Evolutionary conservation across 1,140 invertebrate species (phyloP).

Genomic region (Nymphalis io): DNA sequence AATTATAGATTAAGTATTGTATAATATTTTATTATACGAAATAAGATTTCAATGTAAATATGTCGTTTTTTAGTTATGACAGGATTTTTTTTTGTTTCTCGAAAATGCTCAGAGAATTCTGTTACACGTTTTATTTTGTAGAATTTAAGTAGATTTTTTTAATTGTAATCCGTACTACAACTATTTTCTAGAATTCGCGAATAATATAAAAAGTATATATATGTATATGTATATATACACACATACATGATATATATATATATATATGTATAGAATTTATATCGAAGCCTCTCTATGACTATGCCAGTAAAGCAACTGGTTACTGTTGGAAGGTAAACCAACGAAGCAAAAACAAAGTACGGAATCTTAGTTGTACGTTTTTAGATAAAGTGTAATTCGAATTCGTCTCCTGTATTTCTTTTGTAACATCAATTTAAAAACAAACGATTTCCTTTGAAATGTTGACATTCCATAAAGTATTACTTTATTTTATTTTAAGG

Average conservation of each 20-base stretch:
- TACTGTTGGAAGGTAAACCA: neutral
- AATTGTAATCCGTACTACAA: constrained; percentile 18
- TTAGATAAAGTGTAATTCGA: neutral
- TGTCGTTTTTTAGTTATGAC: constrained; percentile 45
- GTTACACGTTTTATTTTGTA: constrained; percentile 40
- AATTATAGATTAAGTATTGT: constrained; percentile 69
- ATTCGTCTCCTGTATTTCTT: neutral
- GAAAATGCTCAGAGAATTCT: constrained; percentile 54
- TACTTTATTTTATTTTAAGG: constrained; percentile 26
- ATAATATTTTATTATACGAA: constrained; percentile 62
- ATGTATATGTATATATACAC: too few relatives aligned
- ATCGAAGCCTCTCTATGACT: constrained; percentile 38
- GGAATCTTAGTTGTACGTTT: neutral
- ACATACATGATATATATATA: too few relatives aligned
- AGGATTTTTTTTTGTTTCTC: constrained; percentile 43
- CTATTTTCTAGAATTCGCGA: constrained; percentile 16
- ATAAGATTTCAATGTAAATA: constrained; percentile 75
- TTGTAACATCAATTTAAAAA: constrained; percentile 1
- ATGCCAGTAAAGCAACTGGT: neutral
- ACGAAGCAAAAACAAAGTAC: constrained; percentile 2
- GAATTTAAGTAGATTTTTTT: constrained; percentile 32
- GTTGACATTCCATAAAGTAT: constrained; percentile 30
- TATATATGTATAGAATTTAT: constrained; percentile 18
- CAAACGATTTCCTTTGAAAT: constrained; percentile 3
- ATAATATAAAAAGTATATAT: constrained; percentile 25